Evolutionary conservation across 1,140 invertebrate genomes (phyloP).

Genomic region (Cotesia typhae): DNA sequence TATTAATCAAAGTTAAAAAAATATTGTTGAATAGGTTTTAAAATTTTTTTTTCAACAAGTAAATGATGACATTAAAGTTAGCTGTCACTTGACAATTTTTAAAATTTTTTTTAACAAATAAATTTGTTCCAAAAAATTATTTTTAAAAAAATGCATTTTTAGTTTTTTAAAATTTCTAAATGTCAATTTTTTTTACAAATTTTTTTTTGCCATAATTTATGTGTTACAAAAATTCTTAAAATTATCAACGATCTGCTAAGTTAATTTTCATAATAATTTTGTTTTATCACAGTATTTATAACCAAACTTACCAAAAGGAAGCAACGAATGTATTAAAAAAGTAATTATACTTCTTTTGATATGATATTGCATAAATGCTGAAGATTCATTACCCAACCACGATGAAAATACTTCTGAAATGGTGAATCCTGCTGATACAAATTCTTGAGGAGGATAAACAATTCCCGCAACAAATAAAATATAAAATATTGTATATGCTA

Average conservation of each 20-base stretch:
- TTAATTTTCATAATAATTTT: not conserved
- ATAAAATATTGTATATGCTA: constrained; percentile 27
- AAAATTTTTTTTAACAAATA: not conserved
- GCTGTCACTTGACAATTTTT: too few relatives aligned
- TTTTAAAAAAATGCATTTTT: too few relatives aligned
- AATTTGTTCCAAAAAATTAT: too few relatives aligned
- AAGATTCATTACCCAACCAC: constrained; percentile 74
- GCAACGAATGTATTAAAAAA: constrained; percentile 72
- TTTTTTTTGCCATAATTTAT: too few relatives aligned
- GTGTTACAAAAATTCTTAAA: too few relatives aligned
- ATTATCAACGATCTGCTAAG: too few relatives aligned
- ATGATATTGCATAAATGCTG: constrained; percentile 78
- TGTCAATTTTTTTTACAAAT: too few relatives aligned
- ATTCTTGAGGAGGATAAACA: constrained; percentile 79
- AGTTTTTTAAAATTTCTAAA: too few relatives aligned
- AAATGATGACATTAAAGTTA: too few relatives aligned
- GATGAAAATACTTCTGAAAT: constrained; percentile 73
- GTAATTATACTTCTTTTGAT: constrained; percentile 74
- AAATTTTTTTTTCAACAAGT: not conserved
- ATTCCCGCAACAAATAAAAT: constrained; percentile 54
- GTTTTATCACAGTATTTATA: not conserved
- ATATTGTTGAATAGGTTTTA: not conserved
- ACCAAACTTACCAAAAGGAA: constrained; percentile 69
- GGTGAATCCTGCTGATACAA: constrained; percentile 77
- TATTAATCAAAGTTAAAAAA: not conserved